These are phyloP conservation scores for Penaeus chinensis DNA, from an alignment of 1,140 invertebrate species.

Conservation along the genomic window DNA sequence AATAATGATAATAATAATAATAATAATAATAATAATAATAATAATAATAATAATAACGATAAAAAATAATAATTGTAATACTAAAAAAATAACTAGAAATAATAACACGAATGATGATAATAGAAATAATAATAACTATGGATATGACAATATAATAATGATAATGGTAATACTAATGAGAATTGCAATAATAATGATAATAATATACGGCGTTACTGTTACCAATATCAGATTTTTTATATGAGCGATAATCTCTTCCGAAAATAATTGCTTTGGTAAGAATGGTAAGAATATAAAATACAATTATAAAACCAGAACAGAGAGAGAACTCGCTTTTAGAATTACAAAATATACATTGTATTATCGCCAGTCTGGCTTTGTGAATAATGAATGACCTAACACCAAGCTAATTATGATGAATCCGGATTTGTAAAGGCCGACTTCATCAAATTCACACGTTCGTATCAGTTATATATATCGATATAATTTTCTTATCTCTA, in stretches of 20 bases:
- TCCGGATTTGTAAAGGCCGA: too few relatives aligned
- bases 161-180: background rate
- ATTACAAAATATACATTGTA: background rate
- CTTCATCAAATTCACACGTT: too few relatives aligned
- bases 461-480: too few relatives aligned
- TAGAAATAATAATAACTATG: background rate
- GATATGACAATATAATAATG: background rate
- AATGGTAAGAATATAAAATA: background rate
- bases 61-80: too few relatives aligned
- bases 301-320: too few relatives aligned
- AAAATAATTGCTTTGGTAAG: background rate
- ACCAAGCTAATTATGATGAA: too few relatives aligned
- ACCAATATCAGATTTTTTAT: background rate
- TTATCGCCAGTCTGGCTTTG: background rate
- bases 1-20: too few relatives aligned
- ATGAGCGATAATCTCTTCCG: background rate
- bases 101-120: background rate
- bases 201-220: background rate
- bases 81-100: too few relatives aligned
- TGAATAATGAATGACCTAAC: too few relatives aligned
- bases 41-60: too few relatives aligned
- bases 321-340: background rate
- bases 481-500: too few relatives aligned
- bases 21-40: too few relatives aligned
- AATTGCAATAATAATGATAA: background rate